Base-by-base conservation (phyloP, 1,140 invertebrate genomes). In the Calliphora vicina region DNA sequence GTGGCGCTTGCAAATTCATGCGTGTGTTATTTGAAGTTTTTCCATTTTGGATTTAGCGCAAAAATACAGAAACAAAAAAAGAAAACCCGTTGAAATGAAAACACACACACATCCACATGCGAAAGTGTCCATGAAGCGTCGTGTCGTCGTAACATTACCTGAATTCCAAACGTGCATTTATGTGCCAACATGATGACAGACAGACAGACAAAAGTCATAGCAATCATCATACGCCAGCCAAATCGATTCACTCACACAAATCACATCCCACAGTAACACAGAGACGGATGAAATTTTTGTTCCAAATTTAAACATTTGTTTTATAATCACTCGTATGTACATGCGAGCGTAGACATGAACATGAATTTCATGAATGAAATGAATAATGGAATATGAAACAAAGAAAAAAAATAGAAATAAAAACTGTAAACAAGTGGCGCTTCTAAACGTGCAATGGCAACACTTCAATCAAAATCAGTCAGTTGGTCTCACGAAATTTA, bases 101-200 rank as follows among this genome's bases (percentile, higher is more conserved):
- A 35, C 72, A 74, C 72, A 20, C 73, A 74, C 29, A 76, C 73
- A 26, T 25, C 23, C 6, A 23, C 26, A 29, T 50, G 45, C 17
- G 17, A 50, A 50, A 43, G 35, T 20, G 35, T 78, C 74, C 74
- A 43, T 78, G 23, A 78, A 42, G 74, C 74, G 74, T 35, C 35
- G 35, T 45, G 20, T 35, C 74, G 74, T 35, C 35, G 35, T 45
- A 78, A 78, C 74, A 78, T 25, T 43, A 43, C 15, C 35, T 78
- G 74, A 78, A 78, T 78, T 42, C 74, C 35, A 43, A 78, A 78
- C 74, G 74, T 78, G 74, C 35, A 78, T 78, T 25, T 43, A 78
- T 78, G 74, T 35, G 23, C 1, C 74, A 78, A 43, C 27, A 43
- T 43, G n/a, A n/a, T n/a, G 10, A 25, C 35, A 78, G 17, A 42